phyloP scores from a whole-genome alignment of 1,140 invertebrate genomes.

The Meloidogyne exigua region DNA sequence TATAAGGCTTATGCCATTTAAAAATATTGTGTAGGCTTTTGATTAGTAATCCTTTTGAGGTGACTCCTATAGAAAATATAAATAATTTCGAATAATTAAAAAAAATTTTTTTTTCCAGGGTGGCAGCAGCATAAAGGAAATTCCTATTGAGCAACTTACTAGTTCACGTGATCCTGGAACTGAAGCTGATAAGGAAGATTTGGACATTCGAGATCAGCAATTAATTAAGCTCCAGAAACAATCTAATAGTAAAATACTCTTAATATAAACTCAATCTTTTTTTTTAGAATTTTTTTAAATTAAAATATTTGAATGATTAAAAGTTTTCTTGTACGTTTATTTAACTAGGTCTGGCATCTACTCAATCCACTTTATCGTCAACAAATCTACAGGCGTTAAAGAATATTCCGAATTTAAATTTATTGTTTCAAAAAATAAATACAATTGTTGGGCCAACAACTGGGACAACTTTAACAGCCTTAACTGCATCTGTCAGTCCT shows the following conservation, averaged over 20 bases:
- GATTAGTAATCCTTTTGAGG: no score
- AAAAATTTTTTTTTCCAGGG: background rate
- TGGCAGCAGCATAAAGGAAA: constrained; percentile 11
- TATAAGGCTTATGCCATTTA: no score
- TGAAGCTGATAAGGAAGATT: constrained; percentile 14
- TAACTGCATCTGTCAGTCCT: background rate
- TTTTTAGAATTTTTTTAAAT: no score
- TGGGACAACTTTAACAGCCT: background rate
- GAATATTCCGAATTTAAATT: background rate
- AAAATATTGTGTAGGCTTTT: no score
- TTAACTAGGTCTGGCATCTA: background rate
- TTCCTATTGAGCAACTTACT: constrained; percentile 7
- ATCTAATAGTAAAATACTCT: background rate
- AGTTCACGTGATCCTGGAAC: background rate
- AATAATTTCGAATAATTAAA: background rate
- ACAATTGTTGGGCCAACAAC: background rate
- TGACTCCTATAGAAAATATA: no score
- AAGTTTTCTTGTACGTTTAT: no score
- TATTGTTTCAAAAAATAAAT: background rate
- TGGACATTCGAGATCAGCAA: constrained; percentile 19
- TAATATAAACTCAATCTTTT: no score
- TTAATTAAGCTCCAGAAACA: background rate
- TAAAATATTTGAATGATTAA: background rate
- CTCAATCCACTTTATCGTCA: background rate
- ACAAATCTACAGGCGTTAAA: background rate